Evolutionary conservation across 1,140 invertebrate genomes (phyloP).

Genomic region (Xylocopa sonorina): DNA sequence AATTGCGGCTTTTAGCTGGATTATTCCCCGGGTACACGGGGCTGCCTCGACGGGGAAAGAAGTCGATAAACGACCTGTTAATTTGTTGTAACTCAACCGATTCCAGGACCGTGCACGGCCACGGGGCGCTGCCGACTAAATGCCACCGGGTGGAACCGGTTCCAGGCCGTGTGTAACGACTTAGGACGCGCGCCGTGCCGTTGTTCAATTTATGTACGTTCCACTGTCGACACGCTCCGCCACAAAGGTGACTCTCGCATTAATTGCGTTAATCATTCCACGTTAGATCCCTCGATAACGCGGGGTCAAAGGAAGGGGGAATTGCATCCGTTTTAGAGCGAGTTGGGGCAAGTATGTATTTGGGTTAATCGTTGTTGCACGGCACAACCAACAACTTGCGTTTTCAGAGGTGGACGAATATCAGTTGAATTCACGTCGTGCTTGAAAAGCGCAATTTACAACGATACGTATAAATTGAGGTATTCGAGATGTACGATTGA

Average conservation of each 20-base stretch:
- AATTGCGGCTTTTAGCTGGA: slow-evolving; percentile 18
- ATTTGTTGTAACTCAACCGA: slow-evolving; percentile 41
- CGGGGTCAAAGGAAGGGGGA: background rate
- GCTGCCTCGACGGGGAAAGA: background rate
- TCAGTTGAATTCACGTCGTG: too few relatives aligned
- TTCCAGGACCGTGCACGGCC: background rate
- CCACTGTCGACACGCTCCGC: slow-evolving; percentile 26
- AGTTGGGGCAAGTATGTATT: background rate
- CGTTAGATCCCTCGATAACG: background rate
- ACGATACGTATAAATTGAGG: too few relatives aligned
- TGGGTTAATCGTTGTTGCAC: background rate
- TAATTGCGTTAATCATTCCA: slow-evolving; percentile 22
- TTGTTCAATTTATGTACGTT: slow-evolving; percentile 35
- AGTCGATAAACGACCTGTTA: slow-evolving; percentile 43
- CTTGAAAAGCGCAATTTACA: too few relatives aligned
- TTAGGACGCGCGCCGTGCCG: slow-evolving; percentile 23
- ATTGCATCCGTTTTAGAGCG: background rate
- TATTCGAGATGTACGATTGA: too few relatives aligned
- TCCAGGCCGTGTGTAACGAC: background rate
- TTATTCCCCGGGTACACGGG: slow-evolving; percentile 1
- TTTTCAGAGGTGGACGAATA: too few relatives aligned
- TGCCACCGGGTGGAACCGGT: slow-evolving; percentile 42
- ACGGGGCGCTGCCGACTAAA: slow-evolving; percentile 14
- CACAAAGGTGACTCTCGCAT: slow-evolving; percentile 30
- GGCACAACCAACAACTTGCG: too few relatives aligned